phyloP scores from a whole-genome alignment of 2,888 invertebrate genomes.

The Anticlea derivata region DNA sequence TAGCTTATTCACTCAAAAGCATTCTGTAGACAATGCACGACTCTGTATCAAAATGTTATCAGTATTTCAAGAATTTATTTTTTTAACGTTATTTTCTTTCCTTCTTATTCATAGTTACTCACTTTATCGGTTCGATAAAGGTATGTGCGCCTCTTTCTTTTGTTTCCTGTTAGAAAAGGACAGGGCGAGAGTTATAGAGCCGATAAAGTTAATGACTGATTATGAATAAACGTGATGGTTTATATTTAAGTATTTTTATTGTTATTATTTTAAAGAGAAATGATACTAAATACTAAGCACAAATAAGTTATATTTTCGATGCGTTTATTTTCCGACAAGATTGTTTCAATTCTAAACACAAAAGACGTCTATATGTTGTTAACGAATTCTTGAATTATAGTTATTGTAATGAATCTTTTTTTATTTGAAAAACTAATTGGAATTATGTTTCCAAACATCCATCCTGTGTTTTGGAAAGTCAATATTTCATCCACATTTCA shows the following conservation, averaged over 20 bases:
- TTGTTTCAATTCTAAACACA: slow-evolving; percentile 32
- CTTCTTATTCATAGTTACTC: no score
- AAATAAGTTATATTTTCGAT: slow-evolving; percentile 24
- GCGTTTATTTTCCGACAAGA: slow-evolving; percentile 29
- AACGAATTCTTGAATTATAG: slow-evolving; percentile 25
- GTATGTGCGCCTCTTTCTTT: no score
- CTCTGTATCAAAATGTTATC: slow-evolving; percentile 2
- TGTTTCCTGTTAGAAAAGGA: no score
- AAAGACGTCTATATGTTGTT: slow-evolving; percentile 41
- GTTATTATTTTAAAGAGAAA: no score
- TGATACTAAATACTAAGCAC: no score
- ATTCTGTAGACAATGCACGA: background rate
- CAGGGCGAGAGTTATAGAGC: no score
- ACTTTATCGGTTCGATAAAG: no score
- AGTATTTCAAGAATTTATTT: slow-evolving; percentile 3
- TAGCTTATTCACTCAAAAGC: background rate
- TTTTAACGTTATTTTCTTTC: background rate
- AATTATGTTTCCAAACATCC: no score
- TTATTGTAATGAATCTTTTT: slow-evolving; percentile 14
- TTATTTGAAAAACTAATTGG: background rate
- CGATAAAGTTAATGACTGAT: no score
- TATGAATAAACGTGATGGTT: no score
- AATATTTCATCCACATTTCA: no score
- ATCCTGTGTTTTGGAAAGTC: no score
- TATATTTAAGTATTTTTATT: background rate